These are phyloP conservation scores for Penelope pileata DNA, from an alignment of 2,113 vertebrate genomes.

Conservation along the genomic window DNA sequence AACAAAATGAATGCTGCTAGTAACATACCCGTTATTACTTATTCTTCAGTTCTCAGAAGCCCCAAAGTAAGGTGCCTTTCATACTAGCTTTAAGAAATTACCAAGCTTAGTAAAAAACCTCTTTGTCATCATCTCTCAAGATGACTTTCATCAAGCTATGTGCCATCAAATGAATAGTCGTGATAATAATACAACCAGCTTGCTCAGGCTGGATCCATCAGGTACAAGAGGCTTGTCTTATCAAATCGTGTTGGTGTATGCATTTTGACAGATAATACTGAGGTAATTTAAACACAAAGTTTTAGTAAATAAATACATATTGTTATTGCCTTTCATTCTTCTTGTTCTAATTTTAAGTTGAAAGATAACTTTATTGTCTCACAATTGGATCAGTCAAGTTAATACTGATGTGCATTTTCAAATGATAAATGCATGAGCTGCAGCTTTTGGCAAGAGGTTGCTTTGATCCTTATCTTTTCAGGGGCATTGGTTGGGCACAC, in stretches of 20 bases:
- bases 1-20: neutral
- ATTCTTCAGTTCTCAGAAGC: neutral
- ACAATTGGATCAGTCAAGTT: neutral
- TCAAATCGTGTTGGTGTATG: neutral
- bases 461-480: neutral
- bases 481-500: neutral
- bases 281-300: neutral
- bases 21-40: neutral
- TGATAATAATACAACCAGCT: neutral
- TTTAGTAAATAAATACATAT: slow-evolving; percentile 9
- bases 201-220: neutral
- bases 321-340: neutral
- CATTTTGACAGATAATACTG: neutral
- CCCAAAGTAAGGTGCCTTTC: neutral
- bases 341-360: neutral
- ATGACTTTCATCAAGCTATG: neutral
- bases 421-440: neutral
- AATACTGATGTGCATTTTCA: neutral
- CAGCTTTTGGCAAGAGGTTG: neutral
- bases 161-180: neutral
- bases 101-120: neutral
- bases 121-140: neutral
- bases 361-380: neutral
- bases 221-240: neutral
- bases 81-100: neutral